A percentile compares a stretch with the other conserved stretches of the same genome.
phyloP scores from a whole-genome alignment of 2,797 vertebrate species.

The Pachyuromys duprasi region DNA sequence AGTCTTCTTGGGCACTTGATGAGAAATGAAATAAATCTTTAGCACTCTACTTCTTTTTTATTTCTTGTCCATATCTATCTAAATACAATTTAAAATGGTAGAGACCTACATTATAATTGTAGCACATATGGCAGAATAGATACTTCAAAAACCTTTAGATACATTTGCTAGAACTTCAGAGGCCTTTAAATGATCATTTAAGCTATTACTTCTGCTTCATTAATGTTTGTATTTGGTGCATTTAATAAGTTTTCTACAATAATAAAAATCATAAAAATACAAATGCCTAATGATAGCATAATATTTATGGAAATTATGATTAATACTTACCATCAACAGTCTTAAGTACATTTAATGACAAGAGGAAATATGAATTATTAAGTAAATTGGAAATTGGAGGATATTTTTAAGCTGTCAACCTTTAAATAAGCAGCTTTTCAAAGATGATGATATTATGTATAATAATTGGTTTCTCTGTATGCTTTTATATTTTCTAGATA shows the following conservation, averaged over 20 bases:
- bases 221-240: not conserved
- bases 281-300: not conserved
- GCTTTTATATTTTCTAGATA: not conserved
- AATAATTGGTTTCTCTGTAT: not conserved
- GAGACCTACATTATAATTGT: not conserved
- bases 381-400: not conserved
- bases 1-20: not conserved
- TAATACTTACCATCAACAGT: not conserved
- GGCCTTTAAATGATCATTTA: not conserved
- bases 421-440: not conserved
- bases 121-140: rapidly evolving
- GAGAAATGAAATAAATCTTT: not conserved
- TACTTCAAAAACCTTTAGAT: not conserved
- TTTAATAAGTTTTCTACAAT: not conserved
- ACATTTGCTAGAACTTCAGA: not conserved
- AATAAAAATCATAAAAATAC: not conserved
- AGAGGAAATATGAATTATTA: not conserved
- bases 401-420: not conserved
- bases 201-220: not conserved
- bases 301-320: not conserved
- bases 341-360: not conserved
- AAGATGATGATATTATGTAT: not conserved
- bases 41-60: not conserved
- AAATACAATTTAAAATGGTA: not conserved
- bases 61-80: not conserved